These are phyloP conservation scores for Papilio dardanus DNA, from an alignment of 1,140 invertebrate genomes.

Conservation along the genomic window DNA sequence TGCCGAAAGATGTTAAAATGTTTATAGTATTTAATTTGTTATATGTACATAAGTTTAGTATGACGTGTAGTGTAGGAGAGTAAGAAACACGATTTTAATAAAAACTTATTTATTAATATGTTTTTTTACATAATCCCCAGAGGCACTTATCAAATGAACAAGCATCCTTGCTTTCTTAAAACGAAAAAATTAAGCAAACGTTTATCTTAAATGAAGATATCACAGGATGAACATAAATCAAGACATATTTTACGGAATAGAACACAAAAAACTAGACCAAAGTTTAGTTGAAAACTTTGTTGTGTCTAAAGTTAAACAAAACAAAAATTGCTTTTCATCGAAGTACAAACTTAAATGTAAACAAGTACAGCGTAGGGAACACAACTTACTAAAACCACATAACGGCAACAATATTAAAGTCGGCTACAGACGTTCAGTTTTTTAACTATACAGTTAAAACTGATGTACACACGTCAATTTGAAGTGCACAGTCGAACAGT, in stretches of 20 bases:
- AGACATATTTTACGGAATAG: slow-evolving; percentile 10
- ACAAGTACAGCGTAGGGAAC: background rate
- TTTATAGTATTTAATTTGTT: slow-evolving; percentile 31
- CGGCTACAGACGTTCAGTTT: too few species aligned
- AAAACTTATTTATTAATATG: slow-evolving; percentile 72
- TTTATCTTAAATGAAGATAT: slow-evolving; percentile 15
- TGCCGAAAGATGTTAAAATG: slow-evolving; percentile 21
- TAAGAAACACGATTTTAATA: slow-evolving; percentile 66
- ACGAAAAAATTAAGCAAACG: slow-evolving; percentile 18
- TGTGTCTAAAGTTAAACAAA: too few species aligned
- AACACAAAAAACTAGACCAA: slow-evolving; percentile 35
- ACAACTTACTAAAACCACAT: background rate
- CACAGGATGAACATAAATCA: slow-evolving; percentile 27
- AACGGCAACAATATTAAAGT: too few species aligned
- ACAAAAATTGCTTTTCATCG: background rate
- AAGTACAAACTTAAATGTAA: background rate
- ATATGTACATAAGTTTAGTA: slow-evolving; percentile 51
- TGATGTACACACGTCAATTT: too few species aligned
- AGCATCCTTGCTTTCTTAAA: slow-evolving; percentile 17
- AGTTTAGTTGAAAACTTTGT: background rate
- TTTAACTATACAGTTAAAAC: too few species aligned
- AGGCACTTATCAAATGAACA: background rate
- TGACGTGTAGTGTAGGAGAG: slow-evolving; percentile 48
- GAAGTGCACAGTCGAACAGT: too few species aligned
- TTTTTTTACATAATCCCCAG: slow-evolving; percentile 37